Evolutionary conservation across 2,797 vertebrate genomes (phyloP).

Genomic region (Cyprinella venusta): DNA sequence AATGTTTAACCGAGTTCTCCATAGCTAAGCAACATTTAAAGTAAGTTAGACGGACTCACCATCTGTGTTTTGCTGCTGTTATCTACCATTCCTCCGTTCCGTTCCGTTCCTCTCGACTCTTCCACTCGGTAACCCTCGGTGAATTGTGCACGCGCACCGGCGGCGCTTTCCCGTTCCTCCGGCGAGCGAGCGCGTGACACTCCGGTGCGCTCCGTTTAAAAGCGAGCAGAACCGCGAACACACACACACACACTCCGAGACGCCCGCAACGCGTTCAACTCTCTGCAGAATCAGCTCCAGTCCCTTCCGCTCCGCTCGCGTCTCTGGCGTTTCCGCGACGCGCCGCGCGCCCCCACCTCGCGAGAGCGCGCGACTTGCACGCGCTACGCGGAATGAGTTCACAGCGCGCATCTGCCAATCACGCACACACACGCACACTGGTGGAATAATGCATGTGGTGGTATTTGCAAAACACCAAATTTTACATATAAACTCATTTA

Average conservation of each 20-base stretch:
- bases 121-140: constrained; percentile 60
- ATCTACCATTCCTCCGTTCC: constrained; percentile 83
- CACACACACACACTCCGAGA: constrained; percentile 64
- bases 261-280: constrained; percentile 68
- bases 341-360: background rate
- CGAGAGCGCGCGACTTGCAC: background rate
- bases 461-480: background rate
- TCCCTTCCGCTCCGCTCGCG: constrained; percentile 60
- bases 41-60: constrained; percentile 71
- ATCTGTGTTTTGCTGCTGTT: constrained; percentile 83
- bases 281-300: constrained; percentile 59
- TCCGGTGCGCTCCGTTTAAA: constrained; percentile 31
- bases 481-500: background rate
- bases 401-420: background rate
- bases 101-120: constrained; percentile 53
- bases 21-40: background rate
- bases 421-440: background rate
- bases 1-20: constrained; percentile 11
- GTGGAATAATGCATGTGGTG: background rate
- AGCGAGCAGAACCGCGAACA: constrained; percentile 61
- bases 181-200: constrained; percentile 16
- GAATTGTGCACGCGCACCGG: constrained; percentile 59
- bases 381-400: background rate
- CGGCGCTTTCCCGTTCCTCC: constrained; percentile 40
- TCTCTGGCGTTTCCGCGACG: constrained; percentile 65